These are phyloP conservation scores for Zelostemma sp. DNA, from an alignment of 1,140 invertebrate genomes.

Conservation along the genomic window DNA sequence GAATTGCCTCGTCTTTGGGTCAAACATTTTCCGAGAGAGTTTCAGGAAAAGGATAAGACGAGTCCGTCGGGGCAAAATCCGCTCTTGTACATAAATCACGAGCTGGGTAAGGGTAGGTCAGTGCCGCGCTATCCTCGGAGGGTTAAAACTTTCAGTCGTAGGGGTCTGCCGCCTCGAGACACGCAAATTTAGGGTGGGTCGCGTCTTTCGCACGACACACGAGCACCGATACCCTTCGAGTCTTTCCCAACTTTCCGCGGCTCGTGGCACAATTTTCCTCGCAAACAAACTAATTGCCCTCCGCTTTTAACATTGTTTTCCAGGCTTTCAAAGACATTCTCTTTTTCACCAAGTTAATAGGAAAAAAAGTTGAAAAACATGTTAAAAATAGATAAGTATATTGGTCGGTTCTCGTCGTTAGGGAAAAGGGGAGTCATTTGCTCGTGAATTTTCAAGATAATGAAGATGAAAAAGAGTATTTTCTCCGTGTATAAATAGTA, in stretches of 20 bases:
- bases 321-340: too few species aligned
- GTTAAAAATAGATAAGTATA: background rate
- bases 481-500: slow-evolving; percentile 51
- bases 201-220: slow-evolving; percentile 44
- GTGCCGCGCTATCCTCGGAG: slow-evolving; percentile 58
- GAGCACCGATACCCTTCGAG: slow-evolving; percentile 15
- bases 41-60: slow-evolving; percentile 19
- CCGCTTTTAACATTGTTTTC: too few species aligned
- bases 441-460: slow-evolving; percentile 36
- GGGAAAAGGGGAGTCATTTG: background rate
- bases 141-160: slow-evolving; percentile 63
- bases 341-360: too few species aligned
- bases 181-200: slow-evolving; percentile 69
- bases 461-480: slow-evolving; percentile 47
- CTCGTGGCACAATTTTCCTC: slow-evolving; percentile 29
- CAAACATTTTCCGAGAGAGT: too few species aligned
- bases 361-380: slow-evolving; percentile 1
- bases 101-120: slow-evolving; percentile 64
- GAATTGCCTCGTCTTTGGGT: background rate
- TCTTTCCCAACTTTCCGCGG: slow-evolving; percentile 26
- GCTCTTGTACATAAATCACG: slow-evolving; percentile 63
- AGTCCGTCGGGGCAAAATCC: slow-evolving; percentile 26
- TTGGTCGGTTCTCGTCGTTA: too few species aligned
- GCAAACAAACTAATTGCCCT: too few species aligned
- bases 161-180: slow-evolving; percentile 60